A percentile compares a stretch with the other conserved stretches of the same genome.
phyloP scores from a whole-genome alignment of 2,888 invertebrate species.

The Xylota sylvarum region DNA sequence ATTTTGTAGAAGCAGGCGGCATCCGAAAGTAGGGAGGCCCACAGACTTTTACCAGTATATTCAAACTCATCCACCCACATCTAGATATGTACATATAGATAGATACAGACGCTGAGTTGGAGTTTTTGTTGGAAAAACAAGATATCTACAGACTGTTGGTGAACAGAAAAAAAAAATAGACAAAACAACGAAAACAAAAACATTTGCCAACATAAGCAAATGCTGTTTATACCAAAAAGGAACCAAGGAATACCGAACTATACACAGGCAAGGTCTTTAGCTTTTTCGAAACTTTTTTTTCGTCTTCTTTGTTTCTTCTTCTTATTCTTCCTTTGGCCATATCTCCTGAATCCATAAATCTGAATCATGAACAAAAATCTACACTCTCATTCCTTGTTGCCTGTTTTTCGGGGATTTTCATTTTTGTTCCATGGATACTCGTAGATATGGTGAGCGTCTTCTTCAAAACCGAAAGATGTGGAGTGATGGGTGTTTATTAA shows the following conservation, averaged over 20 bases:
- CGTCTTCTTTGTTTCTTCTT: conserved; percentile 14
- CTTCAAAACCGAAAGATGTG: background rate
- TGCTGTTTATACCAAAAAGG: conserved; percentile 41
- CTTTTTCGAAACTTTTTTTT: conserved; percentile 45
- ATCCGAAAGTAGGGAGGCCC: conserved; percentile 45
- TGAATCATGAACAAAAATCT: conserved; percentile 50
- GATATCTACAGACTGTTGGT: conserved; percentile 56
- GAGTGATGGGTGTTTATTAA: conserved; percentile 52
- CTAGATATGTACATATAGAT: background rate
- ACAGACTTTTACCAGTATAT: conserved; percentile 39
- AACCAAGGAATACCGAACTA: conserved; percentile 9
- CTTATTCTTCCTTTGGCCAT: conserved; percentile 29
- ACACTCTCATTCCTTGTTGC: background rate
- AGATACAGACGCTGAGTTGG: conserved; percentile 51
- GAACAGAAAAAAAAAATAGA: conserved; percentile 38
- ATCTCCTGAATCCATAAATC: conserved; percentile 67
- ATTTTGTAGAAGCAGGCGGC: conserved; percentile 33
- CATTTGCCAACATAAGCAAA: conserved; percentile 76
- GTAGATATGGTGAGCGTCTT: conserved; percentile 7
- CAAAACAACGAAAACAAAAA: conserved; percentile 47
- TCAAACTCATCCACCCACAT: conserved; percentile 57
- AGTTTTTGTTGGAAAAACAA: conserved; percentile 66
- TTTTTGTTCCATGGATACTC: conserved; percentile 39
- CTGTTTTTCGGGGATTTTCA: conserved; percentile 33
- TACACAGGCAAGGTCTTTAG: conserved; percentile 46